Base-by-base conservation (phyloP, 2,113 vertebrate genomes). In the Clinocottus analis region DNA sequence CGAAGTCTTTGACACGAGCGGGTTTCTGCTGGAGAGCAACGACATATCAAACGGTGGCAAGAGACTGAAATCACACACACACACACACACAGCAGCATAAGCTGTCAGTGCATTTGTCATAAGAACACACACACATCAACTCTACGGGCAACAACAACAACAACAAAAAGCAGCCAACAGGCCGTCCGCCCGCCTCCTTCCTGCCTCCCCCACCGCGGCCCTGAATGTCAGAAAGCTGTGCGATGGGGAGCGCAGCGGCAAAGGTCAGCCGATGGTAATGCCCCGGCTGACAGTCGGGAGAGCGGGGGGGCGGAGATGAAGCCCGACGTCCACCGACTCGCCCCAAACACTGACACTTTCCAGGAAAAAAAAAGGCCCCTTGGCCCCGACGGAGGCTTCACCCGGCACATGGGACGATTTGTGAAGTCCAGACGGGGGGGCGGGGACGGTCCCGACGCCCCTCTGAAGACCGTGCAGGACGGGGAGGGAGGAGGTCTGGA, bases 261-360 rank as follows among this genome's bases (percentile, higher is more conserved):
- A 94, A 94, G 93, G 93, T 93, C 93, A 93, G 89, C 84, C 85
- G 90, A 93, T 94, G 93, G 88, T 92, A 93, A 94, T 94, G 89
- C 87, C 87, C 87, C 72, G 79, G 88, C 82, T 86, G 90, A 90
- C 91, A 85, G 85, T 80, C 84, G 31, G 8, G 72, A 11, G 84
- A 78, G 89, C 64, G 55, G 85, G 86, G 78, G 74, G 85, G 86
- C 78, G 74, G 76, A 88, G 85, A 87, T 80, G 75, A 90, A 89
- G 85, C 79, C 88, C 76, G 87, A 87, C 77, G 77, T 90, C 84
- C 60, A 69, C 86, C 1, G 75, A 83, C 87, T 84, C 29, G 59
- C 86, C 65, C 47, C 67, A 79, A 90, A 80, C 80, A 43, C 74
- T n/a, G 84, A 33, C 41, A 39, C 83, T 76, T 68, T 23, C 58